Evolutionary conservation across 2,888 invertebrate genomes (phyloP), one percentile per base, ranked within the genome.

Genomic region (Amphiduros pacificus): DNA sequence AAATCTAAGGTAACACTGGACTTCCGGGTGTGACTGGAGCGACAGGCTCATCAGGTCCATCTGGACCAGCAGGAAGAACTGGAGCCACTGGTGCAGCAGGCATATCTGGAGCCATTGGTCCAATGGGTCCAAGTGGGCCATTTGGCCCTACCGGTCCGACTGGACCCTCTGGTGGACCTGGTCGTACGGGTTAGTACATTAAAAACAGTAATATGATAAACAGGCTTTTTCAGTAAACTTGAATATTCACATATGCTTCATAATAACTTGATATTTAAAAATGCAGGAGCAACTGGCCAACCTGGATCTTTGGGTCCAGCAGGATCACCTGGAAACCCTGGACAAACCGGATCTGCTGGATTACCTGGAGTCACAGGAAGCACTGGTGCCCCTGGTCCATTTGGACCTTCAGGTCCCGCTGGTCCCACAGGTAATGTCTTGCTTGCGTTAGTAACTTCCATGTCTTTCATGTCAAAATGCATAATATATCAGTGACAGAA

Each of bases 91-190:
- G 59, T 24, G 3, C 24, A 9, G 6, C 14, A 17, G 59, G 59
- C 41, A 36, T 41, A 5, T 41, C 59, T 52, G 59, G 59, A 28
- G 40, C 29, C 14, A 53, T 41, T 32, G 59, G 59, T 28, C 11
- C 40, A 14, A 59, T 53, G 5, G 59, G 59, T 22, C n/a, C 32
- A 2, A 6, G 24, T 11, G 58, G 58, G 3, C 36, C 50, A 3
- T 31, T 17, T 24, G 58, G 58, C 9, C 29, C 40, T 11, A 58
- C 52, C n/a, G 58, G 58, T 11, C 32, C 24, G 6, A 58, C 58
- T 9, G 58, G 58, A 26, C n/a, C 58, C 24, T 5, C 20, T 22
- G 58, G 58, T 36, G 24, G 28, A 5, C 3, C 28, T 17, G 59
- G 59, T 3, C 11, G 2, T 3, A 26, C 27, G 2, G 59, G 59